Percentiles rank a stretch among this genome's conserved stretches.
phyloP scores from a whole-genome alignment of 2,888 invertebrate species.

The Epinotia demarniana region DNA sequence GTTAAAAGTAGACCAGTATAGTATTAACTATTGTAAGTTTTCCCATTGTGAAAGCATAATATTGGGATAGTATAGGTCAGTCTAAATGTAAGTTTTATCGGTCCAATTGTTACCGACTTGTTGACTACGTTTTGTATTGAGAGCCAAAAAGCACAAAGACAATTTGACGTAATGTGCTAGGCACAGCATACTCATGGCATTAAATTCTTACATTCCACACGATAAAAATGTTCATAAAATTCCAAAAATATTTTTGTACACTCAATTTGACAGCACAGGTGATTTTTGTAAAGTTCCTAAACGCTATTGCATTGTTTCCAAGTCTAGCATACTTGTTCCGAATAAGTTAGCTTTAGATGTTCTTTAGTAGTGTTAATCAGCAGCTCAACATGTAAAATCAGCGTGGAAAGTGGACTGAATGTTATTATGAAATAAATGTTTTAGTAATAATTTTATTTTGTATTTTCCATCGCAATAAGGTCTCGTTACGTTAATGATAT shows the following conservation, averaged over 20 bases:
- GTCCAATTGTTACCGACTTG: slow-evolving; percentile 27
- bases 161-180: slow-evolving; percentile 25
- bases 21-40: slow-evolving; percentile 25
- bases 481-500: slow-evolving; percentile 21
- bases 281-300: slow-evolving; percentile 20
- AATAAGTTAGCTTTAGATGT: slow-evolving; percentile 32
- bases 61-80: background rate
- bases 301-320: slow-evolving; percentile 28
- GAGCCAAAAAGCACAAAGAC: slow-evolving; percentile 1
- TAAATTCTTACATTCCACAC: slow-evolving; percentile 27
- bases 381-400: slow-evolving; percentile 47
- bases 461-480: slow-evolving; percentile 69
- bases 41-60: slow-evolving; percentile 16
- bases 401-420: slow-evolving; percentile 72
- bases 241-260: slow-evolving; percentile 36
- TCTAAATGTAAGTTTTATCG: slow-evolving; percentile 13
- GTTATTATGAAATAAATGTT: slow-evolving; percentile 65
- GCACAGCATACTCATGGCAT: slow-evolving; percentile 18
- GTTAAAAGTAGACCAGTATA: slow-evolving; percentile 4
- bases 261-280: slow-evolving; percentile 19
- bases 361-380: slow-evolving; percentile 16
- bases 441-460: slow-evolving; percentile 68
- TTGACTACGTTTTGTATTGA: slow-evolving; percentile 13
- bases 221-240: slow-evolving; percentile 30
- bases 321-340: slow-evolving; percentile 7